phyloP scores from a whole-genome alignment of 2,113 vertebrate species.

The Motacilla alba region DNA sequence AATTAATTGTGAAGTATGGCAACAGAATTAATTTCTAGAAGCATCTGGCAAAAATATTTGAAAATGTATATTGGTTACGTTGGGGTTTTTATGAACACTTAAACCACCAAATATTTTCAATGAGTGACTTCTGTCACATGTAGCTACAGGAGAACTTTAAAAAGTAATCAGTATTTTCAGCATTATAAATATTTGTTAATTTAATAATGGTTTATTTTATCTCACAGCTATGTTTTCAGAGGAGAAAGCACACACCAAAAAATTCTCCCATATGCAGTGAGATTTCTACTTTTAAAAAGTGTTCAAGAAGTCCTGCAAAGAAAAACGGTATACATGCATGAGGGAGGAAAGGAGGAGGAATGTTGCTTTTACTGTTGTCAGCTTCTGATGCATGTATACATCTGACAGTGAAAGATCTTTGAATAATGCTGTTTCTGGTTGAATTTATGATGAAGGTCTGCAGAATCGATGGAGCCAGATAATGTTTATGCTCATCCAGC shows the following conservation, averaged over 20 bases:
- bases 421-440: background rate
- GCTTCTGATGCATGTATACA: background rate
- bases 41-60: background rate
- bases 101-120: background rate
- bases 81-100: background rate
- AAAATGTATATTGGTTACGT: background rate
- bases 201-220: background rate
- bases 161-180: background rate
- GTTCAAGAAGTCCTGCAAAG: background rate
- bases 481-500: background rate
- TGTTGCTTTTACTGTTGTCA: background rate
- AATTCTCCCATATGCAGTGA: background rate
- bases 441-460: background rate
- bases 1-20: background rate
- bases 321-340: background rate
- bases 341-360: background rate
- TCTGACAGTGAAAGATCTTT: background rate
- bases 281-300: background rate
- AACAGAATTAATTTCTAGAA: background rate
- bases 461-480: background rate
- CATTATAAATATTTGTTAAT: background rate
- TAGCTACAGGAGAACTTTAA: background rate
- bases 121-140: background rate
- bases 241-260: background rate
- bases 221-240: background rate